Conservation (phyloP, 2,888 invertebrate genomes). For the Lagria hirta region DNA sequence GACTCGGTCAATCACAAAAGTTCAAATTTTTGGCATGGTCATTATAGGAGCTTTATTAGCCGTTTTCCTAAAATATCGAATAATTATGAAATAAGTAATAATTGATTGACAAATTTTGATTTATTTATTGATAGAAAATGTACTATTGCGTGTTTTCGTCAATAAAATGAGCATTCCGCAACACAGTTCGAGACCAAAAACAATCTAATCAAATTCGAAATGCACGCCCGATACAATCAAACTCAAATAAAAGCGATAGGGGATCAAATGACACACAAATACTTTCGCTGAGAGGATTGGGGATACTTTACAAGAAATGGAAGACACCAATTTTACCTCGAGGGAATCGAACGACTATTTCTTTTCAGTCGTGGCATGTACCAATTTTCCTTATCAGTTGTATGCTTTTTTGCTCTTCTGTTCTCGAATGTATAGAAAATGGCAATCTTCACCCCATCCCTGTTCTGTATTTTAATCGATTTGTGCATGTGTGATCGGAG, state of each 20-base stretch:
- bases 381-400: slow-evolving; percentile 52
- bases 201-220: slow-evolving; percentile 16
- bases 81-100: no score
- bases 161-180: no score
- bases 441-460: slow-evolving; percentile 36
- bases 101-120: no score
- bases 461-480: slow-evolving; percentile 23
- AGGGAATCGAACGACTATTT: slow-evolving; percentile 47
- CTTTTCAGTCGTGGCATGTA: slow-evolving; percentile 45
- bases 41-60: no score
- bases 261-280: slow-evolving; percentile 34
- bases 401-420: slow-evolving; percentile 40
- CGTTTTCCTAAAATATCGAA: no score
- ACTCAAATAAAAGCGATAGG: slow-evolving; percentile 38
- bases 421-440: slow-evolving; percentile 49
- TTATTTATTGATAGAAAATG: no score
- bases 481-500: slow-evolving; percentile 13
- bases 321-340: slow-evolving; percentile 47
- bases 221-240: slow-evolving; percentile 31
- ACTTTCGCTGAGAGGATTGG: slow-evolving; percentile 24
- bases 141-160: no score
- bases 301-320: slow-evolving; percentile 33
- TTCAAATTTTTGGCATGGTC: no score
- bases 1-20: no score
- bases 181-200: no score